Percentiles rank a stretch among this genome's conserved stretches.
Evolutionary conservation across 2,888 invertebrate genomes (phyloP).

Genomic region (Agrochola macilenta): DNA sequence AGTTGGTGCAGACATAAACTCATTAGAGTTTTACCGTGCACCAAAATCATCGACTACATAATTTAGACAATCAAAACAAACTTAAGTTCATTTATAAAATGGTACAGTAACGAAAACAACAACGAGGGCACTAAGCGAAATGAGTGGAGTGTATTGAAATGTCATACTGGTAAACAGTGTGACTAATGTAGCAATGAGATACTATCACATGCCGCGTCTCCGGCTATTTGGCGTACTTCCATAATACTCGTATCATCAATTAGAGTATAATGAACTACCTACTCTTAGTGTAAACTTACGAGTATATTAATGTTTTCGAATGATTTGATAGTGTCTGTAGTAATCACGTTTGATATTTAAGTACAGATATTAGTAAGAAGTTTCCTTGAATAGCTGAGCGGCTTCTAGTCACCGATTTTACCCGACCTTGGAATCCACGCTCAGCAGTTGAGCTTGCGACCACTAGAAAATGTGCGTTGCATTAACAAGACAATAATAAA

Average conservation of each 20-base stretch:
- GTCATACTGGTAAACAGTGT: slow-evolving; percentile 66
- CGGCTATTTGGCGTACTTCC: slow-evolving; percentile 71
- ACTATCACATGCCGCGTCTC: slow-evolving; percentile 58
- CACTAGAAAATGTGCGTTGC: too few relatives aligned
- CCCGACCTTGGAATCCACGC: not conserved
- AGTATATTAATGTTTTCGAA: not conserved
- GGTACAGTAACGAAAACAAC: too few relatives aligned
- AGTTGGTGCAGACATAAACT: too few relatives aligned
- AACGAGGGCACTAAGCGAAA: too few relatives aligned
- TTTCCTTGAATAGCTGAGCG: not conserved
- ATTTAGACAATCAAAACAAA: too few relatives aligned
- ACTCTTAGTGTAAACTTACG: slow-evolving; percentile 25
- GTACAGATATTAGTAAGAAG: not conserved
- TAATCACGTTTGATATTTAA: not conserved
- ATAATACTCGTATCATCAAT: slow-evolving; percentile 61
- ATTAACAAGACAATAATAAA: too few relatives aligned
- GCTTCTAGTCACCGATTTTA: not conserved
- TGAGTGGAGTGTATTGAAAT: slow-evolving; percentile 48
- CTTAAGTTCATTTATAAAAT: too few relatives aligned
- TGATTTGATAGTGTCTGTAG: slow-evolving; percentile 15
- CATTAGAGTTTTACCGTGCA: too few relatives aligned
- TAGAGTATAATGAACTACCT: slow-evolving; percentile 59
- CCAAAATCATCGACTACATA: too few relatives aligned
- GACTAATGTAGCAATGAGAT: slow-evolving; percentile 65
- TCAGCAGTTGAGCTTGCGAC: too few relatives aligned